Evolutionary conservation across 1,140 invertebrate genomes (phyloP).

Genomic region (Parasteatoda tepidariorum): DNA sequence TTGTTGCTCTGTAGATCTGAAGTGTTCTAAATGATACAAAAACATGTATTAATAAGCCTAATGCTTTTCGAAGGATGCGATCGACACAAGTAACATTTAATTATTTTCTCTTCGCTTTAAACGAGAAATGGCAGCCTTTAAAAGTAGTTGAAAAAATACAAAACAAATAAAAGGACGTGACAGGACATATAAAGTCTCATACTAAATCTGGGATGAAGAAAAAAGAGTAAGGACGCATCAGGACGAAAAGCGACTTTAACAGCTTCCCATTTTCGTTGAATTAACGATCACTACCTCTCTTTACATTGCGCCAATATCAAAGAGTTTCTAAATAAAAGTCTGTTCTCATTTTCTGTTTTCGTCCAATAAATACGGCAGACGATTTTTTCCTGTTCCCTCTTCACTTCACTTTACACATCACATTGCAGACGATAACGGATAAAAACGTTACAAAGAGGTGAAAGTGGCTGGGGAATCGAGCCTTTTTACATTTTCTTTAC

Average conservation of each 20-base stretch:
- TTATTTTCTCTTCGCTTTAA: neutral
- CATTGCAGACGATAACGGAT: neutral
- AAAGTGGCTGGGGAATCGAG: neutral
- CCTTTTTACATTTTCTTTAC: neutral
- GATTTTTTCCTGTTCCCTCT: neutral
- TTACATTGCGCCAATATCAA: neutral
- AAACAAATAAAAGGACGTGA: neutral
- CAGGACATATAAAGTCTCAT: neutral
- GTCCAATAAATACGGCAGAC: conserved; percentile 1
- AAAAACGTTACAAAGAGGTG: neutral
- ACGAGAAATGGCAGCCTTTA: neutral
- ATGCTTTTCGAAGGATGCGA: neutral
- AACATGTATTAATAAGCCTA: neutral
- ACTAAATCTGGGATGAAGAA: neutral
- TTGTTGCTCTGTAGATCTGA: too few relatives aligned
- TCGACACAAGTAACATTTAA: neutral
- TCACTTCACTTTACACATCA: neutral
- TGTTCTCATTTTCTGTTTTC: conserved; percentile 24
- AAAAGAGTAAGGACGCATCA: neutral
- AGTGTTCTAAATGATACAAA: too few relatives aligned
- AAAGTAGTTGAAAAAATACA: neutral
- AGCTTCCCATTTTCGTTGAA: conserved; percentile 30
- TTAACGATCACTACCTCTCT: conserved; percentile 24
- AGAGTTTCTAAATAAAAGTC: conserved; percentile 36
- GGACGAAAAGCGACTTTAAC: conserved; percentile 19